Percentiles rank a stretch among this genome's conserved stretches.
Evolutionary conservation across 2,113 vertebrate genomes (phyloP).

Genomic region (Pachypanchax playfairii): DNA sequence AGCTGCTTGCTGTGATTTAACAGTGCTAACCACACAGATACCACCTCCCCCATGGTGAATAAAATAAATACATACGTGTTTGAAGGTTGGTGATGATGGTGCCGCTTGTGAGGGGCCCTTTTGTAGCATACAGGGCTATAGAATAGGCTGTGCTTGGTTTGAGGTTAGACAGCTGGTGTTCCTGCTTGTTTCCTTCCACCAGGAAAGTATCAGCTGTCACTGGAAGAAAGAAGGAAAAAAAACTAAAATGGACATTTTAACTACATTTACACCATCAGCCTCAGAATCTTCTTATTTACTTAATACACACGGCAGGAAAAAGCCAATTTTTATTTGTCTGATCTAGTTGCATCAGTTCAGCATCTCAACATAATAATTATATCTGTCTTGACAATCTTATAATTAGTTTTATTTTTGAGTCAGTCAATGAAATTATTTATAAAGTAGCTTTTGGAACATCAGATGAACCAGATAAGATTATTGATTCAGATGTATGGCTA

Average conservation of each 20-base stretch:
- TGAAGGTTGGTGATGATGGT: constrained; percentile 89
- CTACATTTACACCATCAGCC: background rate
- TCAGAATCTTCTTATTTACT: too few relatives aligned
- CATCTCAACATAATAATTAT: constrained; percentile 1
- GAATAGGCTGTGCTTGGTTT: constrained; percentile 90
- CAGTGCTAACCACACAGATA: constrained; percentile 15
- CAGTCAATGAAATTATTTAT: background rate
- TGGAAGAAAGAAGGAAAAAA: constrained; percentile 59
- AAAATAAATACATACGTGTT: constrained; percentile 83
- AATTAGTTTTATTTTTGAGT: background rate
- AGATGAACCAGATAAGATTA: background rate
- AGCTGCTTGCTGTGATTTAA: constrained; percentile 11
- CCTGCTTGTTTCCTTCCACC: constrained; percentile 87
- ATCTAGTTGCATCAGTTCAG: background rate
- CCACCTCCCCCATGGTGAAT: background rate
- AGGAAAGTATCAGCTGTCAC: constrained; percentile 91
- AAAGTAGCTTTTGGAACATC: background rate
- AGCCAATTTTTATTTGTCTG: too few relatives aligned
- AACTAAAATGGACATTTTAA: background rate
- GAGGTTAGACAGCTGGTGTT: constrained; percentile 88
- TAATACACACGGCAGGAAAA: too few relatives aligned
- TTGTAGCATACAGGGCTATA: constrained; percentile 88
- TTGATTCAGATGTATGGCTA: too few relatives aligned
- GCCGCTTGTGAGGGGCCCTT: constrained; percentile 88
- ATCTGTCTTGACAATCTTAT: background rate